Conservation (phyloP, 2,888 invertebrate species). For the Drosophila leonis region DNA sequence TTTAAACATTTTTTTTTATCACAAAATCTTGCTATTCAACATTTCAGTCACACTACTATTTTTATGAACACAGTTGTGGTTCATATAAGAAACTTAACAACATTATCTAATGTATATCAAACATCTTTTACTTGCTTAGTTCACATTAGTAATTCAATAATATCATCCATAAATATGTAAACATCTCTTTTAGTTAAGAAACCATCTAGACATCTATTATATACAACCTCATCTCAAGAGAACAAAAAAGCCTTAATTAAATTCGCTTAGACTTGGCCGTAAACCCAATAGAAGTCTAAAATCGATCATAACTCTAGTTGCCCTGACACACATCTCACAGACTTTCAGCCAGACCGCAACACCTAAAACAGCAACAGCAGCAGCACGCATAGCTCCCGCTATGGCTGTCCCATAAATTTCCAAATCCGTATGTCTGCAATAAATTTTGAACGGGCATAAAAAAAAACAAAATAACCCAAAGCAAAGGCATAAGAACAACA, state of each 20-base stretch:
- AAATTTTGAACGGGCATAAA: conserved; percentile 70
- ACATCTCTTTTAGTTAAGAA: neutral
- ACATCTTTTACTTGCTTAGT: too few species aligned
- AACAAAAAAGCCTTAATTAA: neutral
- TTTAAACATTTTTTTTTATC: too few species aligned
- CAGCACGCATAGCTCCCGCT: conserved; percentile 10
- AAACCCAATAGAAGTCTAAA: neutral
- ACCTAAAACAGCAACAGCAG: conserved; percentile 2
- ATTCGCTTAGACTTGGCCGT: neutral
- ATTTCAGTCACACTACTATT: too few species aligned
- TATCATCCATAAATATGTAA: neutral
- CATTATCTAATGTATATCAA: too few species aligned
- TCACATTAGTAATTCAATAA: too few species aligned
- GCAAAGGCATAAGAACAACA: conserved; percentile 56
- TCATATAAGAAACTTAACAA: neutral
- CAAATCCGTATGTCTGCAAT: conserved; percentile 74
- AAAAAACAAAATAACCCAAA: conserved; percentile 38
- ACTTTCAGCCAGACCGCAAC: conserved; percentile 5
- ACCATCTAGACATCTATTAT: neutral
- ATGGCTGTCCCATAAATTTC: conserved; percentile 63
- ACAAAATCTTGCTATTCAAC: too few species aligned
- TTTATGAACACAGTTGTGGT: neutral
- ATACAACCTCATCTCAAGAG: neutral
- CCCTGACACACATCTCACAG: conserved; percentile 16
- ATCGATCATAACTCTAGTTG: conserved; percentile 13